phyloP scores from a whole-genome alignment of 2,113 vertebrate species.

The Camelus bactrianus region DNA sequence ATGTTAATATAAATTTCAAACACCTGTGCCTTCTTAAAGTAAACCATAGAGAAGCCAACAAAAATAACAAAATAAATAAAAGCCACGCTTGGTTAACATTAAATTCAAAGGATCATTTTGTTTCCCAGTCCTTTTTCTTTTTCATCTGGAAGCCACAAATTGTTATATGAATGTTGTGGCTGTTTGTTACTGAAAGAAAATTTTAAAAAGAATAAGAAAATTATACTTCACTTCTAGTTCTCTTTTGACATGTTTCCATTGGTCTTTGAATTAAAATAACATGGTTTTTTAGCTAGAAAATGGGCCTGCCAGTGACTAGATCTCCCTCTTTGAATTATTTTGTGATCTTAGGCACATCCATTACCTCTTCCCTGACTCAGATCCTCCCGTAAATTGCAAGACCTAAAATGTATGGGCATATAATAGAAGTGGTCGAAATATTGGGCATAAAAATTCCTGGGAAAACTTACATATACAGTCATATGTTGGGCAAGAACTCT shows the following conservation, averaged over 20 bases:
- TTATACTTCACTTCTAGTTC: not conserved
- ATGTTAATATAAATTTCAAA: not conserved
- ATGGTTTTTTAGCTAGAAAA: not conserved
- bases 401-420: not conserved
- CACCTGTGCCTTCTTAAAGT: not conserved
- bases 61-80: not conserved
- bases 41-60: not conserved
- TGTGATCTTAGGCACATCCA: not conserved
- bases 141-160: not conserved
- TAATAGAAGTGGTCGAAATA: slow-evolving; percentile 15
- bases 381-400: not conserved
- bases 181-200: slow-evolving; percentile 24
- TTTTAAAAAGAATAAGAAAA: slow-evolving; percentile 18
- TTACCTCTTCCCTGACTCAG: not conserved
- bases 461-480: not conserved
- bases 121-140: slow-evolving; percentile 15
- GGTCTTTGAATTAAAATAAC: not conserved
- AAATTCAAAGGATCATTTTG: not conserved
- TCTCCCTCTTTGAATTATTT: not conserved
- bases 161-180: not conserved
- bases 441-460: not conserved
- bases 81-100: not conserved
- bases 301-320: not conserved
- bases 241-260: not conserved
- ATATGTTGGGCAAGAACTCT: not conserved